Evolutionary conservation across 2,797 vertebrate genomes (phyloP).

Genomic region (Cyprinella venusta): DNA sequence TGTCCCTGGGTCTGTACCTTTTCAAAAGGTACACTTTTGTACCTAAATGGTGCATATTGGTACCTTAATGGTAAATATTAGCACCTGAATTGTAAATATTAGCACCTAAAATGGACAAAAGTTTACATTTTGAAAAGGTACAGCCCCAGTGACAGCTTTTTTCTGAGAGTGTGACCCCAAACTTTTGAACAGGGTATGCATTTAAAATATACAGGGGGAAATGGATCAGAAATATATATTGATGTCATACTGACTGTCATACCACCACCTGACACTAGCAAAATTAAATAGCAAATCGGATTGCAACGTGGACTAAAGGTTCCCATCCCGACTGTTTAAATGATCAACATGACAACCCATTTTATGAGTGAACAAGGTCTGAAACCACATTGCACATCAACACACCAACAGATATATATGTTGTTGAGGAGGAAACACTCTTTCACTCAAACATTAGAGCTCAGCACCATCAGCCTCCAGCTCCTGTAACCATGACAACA

Average conservation of each 20-base stretch:
- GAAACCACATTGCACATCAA: neutral
- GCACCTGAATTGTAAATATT: too few relatives aligned
- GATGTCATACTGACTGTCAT: too few relatives aligned
- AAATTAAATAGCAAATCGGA: neutral
- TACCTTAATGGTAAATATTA: too few relatives aligned
- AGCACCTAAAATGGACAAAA: too few relatives aligned
- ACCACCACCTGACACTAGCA: neutral
- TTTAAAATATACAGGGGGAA: neutral
- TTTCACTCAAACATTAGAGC: neutral
- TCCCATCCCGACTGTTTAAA: neutral
- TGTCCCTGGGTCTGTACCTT: too few relatives aligned
- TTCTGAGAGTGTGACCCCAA: neutral
- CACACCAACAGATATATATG: neutral
- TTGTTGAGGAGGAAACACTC: neutral
- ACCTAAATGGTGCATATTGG: too few relatives aligned
- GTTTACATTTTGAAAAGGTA: too few relatives aligned
- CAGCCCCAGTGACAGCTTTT: too few relatives aligned
- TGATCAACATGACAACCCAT: too few relatives aligned
- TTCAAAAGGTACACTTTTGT: too few relatives aligned
- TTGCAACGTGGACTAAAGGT: neutral
- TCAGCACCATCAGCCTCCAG: neutral
- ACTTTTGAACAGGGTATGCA: neutral
- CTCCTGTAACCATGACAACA: slow-evolving; percentile 53
- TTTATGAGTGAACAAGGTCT: neutral
- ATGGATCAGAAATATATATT: neutral